Base-by-base conservation (phyloP, 2,888 invertebrate genomes). In the Saturnia pavonia region DNA sequence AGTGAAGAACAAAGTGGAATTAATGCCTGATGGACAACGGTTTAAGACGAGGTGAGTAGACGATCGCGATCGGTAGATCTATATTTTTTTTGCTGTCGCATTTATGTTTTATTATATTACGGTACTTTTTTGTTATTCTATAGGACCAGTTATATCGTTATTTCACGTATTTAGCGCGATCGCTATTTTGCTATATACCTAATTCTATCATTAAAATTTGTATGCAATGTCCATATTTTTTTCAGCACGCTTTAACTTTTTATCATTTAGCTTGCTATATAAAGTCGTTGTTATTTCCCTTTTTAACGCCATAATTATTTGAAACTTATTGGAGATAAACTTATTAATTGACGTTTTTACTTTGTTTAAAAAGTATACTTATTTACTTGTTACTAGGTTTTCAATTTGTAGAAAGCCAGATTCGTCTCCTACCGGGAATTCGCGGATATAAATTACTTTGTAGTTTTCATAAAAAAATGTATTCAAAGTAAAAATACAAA, bases 1-100 rank as follows among this genome's bases (percentile, higher is more conserved):
- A 69, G 96, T 97, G 73, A 96, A 96, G 79, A 96, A 95, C 82
- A 95, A 95, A 70, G 95, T 96, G 45, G 96, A 97, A 78, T 94
- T 95, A 19, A 89, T 97, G 79, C 94, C 96, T 9, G 97, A 97
- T 83, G 96, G 96, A 8, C 96, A 97, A 74, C 94, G 97, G 74
- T 96, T 95, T 82, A 97, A 97, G 63, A 97, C 98, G 34, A 87
- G 89, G 90, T 88, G 14, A 22, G 48, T 70, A 48, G 11, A 12
- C 12, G 8, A 63, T 45, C 25, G n/a, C n/a, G n/a, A n/a, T n/a
- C n/a, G n/a, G n/a, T 40, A 9, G 22, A 11, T 54, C 22, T 54
- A 9, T 54, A 22, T 9, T 54, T 54, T n/a, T 22, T 22, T 54
- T n/a, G 7, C 22, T 54, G n/a, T 22, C 6, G 2, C 0, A 54